A percentile compares a stretch with the other conserved stretches of the same genome.
phyloP scores from a whole-genome alignment of 2,113 vertebrate genomes.

The Dipodomys ordii region DNA sequence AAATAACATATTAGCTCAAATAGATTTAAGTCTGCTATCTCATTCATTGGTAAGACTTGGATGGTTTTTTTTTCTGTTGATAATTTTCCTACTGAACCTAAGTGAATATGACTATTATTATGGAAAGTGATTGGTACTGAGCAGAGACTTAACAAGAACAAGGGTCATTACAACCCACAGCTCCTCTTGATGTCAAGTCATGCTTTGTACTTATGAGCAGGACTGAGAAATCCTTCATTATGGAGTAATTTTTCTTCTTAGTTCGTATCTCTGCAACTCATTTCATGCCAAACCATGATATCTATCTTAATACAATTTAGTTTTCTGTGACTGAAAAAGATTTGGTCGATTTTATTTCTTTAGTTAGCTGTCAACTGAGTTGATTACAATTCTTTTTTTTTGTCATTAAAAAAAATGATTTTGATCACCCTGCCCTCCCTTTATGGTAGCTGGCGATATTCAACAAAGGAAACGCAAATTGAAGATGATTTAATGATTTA shows the following conservation, averaged over 20 bases:
- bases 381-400: neutral
- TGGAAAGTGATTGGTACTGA: neutral
- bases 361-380: neutral
- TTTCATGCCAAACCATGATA: neutral
- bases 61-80: neutral
- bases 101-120: neutral
- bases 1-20: neutral
- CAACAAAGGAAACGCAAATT: neutral
- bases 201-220: neutral
- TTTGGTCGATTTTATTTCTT: neutral
- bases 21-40: neutral
- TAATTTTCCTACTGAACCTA: neutral
- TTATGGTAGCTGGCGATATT: neutral
- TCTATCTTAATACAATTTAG: slow-evolving; percentile 24
- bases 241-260: slow-evolving; percentile 3
- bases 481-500: neutral
- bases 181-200: neutral
- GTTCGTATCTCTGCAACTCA: neutral
- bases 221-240: neutral
- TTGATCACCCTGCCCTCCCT: neutral
- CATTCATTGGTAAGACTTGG: neutral
- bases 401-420: neutral
- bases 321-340: slow-evolving; percentile 35
- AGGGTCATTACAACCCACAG: neutral
- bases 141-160: neutral